A percentile compares a stretch with the other conserved stretches of the same genome.
phyloP scores from a whole-genome alignment of 2,888 invertebrate genomes.

The Steinernema hermaphroditum region DNA sequence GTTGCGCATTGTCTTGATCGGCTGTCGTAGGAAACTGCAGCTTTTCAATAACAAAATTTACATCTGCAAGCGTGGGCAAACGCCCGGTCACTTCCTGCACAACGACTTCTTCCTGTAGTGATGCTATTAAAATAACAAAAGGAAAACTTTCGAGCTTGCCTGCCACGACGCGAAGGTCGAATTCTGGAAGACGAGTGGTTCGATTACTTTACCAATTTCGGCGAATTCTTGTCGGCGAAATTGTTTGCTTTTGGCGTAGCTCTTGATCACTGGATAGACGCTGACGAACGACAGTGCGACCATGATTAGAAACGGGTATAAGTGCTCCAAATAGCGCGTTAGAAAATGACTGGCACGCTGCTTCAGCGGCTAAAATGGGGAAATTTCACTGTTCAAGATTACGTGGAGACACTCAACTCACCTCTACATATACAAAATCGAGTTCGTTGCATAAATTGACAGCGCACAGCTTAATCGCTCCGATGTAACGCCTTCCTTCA shows the following conservation, averaged over 20 bases:
- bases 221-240: background rate
- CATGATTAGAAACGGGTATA: background rate
- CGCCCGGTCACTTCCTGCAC: background rate
- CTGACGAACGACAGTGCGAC: background rate
- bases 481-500: background rate
- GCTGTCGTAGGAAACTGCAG: background rate
- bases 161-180: background rate
- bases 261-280: background rate
- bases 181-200: background rate
- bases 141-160: background rate
- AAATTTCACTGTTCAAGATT: background rate
- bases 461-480: background rate
- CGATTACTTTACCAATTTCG: background rate
- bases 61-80: background rate
- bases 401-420: background rate
- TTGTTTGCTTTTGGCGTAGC: background rate
- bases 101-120: background rate
- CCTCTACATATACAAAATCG: background rate
- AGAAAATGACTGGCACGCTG: background rate
- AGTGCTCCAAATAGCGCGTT: background rate
- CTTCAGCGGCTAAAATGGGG: background rate
- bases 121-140: background rate
- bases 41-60: background rate
- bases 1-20: background rate
- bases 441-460: constrained; percentile 2